These are phyloP conservation scores for Cylindroiulus punctatus DNA, from an alignment of 2,888 invertebrate genomes.

Conservation along the genomic window DNA sequence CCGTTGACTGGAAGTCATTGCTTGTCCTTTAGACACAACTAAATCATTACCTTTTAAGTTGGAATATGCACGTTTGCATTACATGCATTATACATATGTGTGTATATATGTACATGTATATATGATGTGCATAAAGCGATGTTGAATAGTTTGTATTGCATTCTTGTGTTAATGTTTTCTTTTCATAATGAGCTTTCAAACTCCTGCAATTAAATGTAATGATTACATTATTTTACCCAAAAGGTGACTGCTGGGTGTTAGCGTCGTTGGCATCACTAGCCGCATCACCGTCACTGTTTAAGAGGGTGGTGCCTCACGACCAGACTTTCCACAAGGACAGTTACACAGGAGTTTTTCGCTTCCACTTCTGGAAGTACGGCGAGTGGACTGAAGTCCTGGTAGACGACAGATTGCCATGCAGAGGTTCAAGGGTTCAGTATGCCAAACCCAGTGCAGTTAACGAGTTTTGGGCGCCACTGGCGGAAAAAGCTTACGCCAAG, in stretches of 20 bases:
- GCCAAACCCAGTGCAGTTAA: slow-evolving; percentile 83
- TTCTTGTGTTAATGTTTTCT: too few relatives aligned
- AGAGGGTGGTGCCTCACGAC: slow-evolving; percentile 95
- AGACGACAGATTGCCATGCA: slow-evolving; percentile 90
- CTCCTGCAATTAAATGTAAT: too few relatives aligned
- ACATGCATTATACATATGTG: too few relatives aligned
- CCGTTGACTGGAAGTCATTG: too few relatives aligned
- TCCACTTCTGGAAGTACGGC: slow-evolving; percentile 95
- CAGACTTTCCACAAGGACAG: slow-evolving; percentile 85
- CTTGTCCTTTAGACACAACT: too few relatives aligned
- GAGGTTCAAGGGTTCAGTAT: slow-evolving; percentile 83
- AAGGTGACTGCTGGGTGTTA: slow-evolving; percentile 93
- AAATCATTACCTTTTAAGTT: too few relatives aligned
- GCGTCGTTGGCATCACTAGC: slow-evolving; percentile 96
- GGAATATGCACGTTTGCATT: too few relatives aligned
- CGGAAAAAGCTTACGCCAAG: slow-evolving; percentile 97
- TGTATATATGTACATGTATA: too few relatives aligned
- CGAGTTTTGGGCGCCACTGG: slow-evolving; percentile 95
- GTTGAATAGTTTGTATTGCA: too few relatives aligned
- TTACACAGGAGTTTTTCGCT: slow-evolving; percentile 95
- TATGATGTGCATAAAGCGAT: too few relatives aligned
- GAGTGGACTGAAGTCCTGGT: slow-evolving; percentile 93
- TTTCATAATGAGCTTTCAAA: too few relatives aligned
- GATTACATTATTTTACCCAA: too few relatives aligned
- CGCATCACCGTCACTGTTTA: slow-evolving; percentile 84